Conservation (phyloP, 2,113 vertebrate genomes). For the cattle (Bos taurus) region DNA sequence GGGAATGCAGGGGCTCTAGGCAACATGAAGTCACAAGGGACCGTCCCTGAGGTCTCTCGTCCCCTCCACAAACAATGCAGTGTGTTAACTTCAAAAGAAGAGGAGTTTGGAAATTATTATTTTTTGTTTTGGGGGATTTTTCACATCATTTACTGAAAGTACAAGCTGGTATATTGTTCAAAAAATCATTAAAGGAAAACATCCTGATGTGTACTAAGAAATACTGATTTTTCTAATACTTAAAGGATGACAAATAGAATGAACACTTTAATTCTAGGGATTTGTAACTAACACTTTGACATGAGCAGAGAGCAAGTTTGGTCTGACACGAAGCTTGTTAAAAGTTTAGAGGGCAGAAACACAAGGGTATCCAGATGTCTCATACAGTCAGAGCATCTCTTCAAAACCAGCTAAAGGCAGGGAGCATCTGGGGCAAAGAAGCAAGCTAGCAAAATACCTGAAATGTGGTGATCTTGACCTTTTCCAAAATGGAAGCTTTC, state of each 20-base stretch:
- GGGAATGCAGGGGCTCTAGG: conserved; percentile 15
- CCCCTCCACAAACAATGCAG: not conserved
- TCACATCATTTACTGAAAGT: not conserved
- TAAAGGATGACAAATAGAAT: not conserved
- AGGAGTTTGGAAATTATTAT: not conserved
- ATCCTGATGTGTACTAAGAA: not conserved
- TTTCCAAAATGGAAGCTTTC: not conserved
- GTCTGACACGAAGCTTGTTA: not conserved
- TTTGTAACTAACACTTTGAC: not conserved
- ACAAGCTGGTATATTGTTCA: not conserved
- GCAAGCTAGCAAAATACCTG: not conserved
- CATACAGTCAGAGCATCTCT: not conserved
- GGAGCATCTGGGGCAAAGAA: not conserved
- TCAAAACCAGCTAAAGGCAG: not conserved
- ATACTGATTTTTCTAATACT: not conserved
- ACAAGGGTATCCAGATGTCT: not conserved
- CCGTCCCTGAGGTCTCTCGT: not conserved
- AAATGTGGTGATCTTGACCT: not conserved
- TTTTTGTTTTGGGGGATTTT: not conserved
- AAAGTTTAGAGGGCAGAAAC: not conserved
- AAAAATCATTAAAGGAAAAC: not conserved
- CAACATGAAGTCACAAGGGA: not conserved
- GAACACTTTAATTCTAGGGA: not conserved
- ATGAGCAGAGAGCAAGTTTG: not conserved
- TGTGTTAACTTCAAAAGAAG: not conserved